Conservation (phyloP, 2,797 vertebrate genomes). For the Brachymystax lenok region DNA sequence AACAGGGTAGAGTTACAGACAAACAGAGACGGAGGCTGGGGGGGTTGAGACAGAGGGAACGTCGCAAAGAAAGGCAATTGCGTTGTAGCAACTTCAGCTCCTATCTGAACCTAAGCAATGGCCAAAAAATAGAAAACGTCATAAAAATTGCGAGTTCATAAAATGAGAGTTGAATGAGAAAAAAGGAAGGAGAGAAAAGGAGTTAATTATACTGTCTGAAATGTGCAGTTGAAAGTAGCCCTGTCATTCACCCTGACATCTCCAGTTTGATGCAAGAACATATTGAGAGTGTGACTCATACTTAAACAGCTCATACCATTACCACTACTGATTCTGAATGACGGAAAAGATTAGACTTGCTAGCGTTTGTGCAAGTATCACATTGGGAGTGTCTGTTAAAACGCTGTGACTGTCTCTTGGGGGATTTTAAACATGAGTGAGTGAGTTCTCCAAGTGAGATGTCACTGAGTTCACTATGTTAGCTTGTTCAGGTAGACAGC, state of each 20-base stretch:
- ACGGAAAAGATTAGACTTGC: not conserved
- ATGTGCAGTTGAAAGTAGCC: not conserved
- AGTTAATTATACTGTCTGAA: not conserved
- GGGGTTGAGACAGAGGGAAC: slow-evolving; percentile 72
- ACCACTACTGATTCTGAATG: not conserved
- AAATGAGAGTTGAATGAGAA: slow-evolving; percentile 39
- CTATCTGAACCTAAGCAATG: slow-evolving; percentile 29
- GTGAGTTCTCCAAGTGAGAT: not conserved
- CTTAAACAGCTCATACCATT: slow-evolving; percentile 5
- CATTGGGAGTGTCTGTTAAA: not conserved
- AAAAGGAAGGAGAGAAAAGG: not conserved
- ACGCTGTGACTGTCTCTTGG: not conserved
- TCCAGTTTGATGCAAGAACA: slow-evolving; percentile 66
- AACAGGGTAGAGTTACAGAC: slow-evolving; percentile 81
- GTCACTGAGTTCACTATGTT: not conserved
- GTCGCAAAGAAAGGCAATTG: slow-evolving; percentile 77
- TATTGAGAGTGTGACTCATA: slow-evolving; percentile 51
- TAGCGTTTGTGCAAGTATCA: not conserved
- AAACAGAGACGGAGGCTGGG: slow-evolving; percentile 67
- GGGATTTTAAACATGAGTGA: not conserved
- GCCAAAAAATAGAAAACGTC: not conserved
- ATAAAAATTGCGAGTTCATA: not conserved
- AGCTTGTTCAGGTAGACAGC: not conserved
- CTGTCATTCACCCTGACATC: slow-evolving; percentile 49
- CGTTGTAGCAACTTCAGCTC: slow-evolving; percentile 71